Conservation (phyloP, 2,113 vertebrate genomes). For the Cyanistes caeruleus region DNA sequence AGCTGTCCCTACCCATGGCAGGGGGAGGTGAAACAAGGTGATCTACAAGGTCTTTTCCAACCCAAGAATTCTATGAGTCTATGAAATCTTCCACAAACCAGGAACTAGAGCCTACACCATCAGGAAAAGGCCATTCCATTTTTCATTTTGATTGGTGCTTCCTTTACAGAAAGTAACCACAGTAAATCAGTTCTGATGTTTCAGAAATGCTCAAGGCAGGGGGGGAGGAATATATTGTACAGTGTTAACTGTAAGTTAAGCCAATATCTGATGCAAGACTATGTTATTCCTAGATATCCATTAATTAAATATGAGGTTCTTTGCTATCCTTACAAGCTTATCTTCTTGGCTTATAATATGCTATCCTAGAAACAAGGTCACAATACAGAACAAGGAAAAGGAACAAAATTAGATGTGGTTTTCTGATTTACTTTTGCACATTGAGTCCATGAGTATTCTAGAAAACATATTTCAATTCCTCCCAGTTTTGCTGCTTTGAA, state of each 20-base stretch:
- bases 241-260: not conserved
- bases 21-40: not conserved
- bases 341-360: not conserved
- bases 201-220: not conserved
- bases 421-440: not conserved
- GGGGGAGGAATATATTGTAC: rapidly evolving
- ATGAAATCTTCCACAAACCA: not conserved
- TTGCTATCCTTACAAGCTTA: not conserved
- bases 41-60: not conserved
- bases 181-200: not conserved
- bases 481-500: not conserved
- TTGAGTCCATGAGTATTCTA: not conserved
- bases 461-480: not conserved
- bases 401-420: not conserved
- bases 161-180: not conserved
- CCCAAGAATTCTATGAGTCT: not conserved
- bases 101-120: not conserved
- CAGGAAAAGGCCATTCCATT: not conserved
- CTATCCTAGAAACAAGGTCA: not conserved
- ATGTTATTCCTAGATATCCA: not conserved
- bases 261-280: not conserved
- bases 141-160: not conserved
- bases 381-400: not conserved
- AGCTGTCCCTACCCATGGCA: not conserved
- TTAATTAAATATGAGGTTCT: not conserved